phyloP scores from a whole-genome alignment of 2,797 vertebrate species.

The Macrochelys suwanniensis region DNA sequence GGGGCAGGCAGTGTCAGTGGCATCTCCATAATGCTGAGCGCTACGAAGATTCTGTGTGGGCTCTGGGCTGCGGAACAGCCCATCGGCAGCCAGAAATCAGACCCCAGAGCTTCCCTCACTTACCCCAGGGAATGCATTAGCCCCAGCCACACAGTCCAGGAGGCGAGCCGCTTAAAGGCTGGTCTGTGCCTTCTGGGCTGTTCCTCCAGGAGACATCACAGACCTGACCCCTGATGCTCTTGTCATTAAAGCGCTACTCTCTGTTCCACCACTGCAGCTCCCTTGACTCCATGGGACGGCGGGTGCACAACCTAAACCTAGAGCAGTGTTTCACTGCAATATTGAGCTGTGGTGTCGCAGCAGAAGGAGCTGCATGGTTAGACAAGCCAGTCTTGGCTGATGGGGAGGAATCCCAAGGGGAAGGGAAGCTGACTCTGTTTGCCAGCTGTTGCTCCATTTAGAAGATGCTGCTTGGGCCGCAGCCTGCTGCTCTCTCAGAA shows the following conservation, averaged over 20 bases:
- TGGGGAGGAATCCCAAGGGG: not conserved
- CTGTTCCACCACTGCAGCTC: not conserved
- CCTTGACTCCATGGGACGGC: rapidly evolving
- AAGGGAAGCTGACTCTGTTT: not conserved
- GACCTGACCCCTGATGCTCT: not conserved
- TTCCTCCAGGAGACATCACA: not conserved
- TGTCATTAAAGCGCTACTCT: not conserved
- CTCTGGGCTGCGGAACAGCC: not conserved
- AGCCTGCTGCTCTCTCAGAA: not conserved
- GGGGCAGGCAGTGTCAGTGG: not conserved
- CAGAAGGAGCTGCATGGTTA: not conserved
- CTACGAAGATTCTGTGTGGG: not conserved
- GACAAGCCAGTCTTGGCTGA: not conserved
- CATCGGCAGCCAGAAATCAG: not conserved
- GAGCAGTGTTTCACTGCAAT: not conserved
- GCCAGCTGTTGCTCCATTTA: not conserved
- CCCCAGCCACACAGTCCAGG: not conserved
- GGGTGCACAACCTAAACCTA: not conserved
- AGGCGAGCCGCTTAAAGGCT: not conserved
- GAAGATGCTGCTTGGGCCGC: not conserved
- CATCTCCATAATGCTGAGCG: not conserved
- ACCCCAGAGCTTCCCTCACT: not conserved
- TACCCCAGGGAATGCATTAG: not conserved
- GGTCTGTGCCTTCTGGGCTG: not conserved
- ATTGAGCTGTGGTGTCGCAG: not conserved